These are phyloP conservation scores for Linurgus olivaceus DNA, from an alignment of 2,797 vertebrate species.

Conservation along the genomic window DNA sequence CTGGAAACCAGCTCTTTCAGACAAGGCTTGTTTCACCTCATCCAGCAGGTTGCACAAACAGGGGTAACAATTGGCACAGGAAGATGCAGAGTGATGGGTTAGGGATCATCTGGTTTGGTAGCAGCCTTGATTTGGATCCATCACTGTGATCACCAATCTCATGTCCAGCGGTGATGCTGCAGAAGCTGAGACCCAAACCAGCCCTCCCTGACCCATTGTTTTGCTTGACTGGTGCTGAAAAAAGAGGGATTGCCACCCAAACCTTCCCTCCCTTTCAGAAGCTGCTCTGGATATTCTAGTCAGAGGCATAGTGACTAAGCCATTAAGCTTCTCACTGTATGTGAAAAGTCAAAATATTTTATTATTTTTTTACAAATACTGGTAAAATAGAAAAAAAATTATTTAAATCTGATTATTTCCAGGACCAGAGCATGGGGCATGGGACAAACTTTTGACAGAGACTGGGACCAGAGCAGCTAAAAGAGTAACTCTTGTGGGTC, in stretches of 20 bases:
- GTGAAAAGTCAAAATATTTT: neutral
- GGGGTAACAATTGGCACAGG: accelerated
- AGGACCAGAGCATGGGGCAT: neutral
- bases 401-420: neutral
- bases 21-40: neutral
- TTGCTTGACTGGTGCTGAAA: neutral
- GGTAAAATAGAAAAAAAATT: neutral
- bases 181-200: neutral
- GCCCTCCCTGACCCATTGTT: neutral
- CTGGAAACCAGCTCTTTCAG: neutral
- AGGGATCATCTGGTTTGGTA: neutral
- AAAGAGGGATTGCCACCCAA: neutral
- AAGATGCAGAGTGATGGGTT: accelerated
- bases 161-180: accelerated
- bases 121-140: neutral
- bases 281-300: neutral
- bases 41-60: accelerated
- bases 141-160: neutral
- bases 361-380: neutral
- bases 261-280: neutral
- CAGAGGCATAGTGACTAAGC: neutral
- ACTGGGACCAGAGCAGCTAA: neutral
- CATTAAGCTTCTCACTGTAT: neutral
- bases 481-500: neutral
- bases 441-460: neutral